These are phyloP conservation scores for Cichlasoma orientale DNA, from an alignment of 2,797 vertebrate species.

Conservation along the genomic window DNA sequence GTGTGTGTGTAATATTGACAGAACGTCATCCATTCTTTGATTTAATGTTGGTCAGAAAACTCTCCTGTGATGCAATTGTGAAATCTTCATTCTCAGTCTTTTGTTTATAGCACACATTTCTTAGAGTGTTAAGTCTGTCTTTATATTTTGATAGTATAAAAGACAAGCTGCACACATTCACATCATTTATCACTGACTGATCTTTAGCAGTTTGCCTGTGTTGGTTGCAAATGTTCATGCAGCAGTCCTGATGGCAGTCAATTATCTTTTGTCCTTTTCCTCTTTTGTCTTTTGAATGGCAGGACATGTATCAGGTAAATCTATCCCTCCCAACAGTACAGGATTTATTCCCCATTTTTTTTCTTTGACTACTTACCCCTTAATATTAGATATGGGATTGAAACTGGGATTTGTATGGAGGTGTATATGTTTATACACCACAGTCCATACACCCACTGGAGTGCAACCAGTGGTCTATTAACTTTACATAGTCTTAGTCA, in stretches of 20 bases:
- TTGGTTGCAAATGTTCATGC: slow-evolving; percentile 46
- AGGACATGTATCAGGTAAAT: slow-evolving; percentile 98
- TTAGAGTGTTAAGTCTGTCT: not conserved
- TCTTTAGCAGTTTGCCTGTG: slow-evolving; percentile 12
- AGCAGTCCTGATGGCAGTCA: slow-evolving; percentile 84
- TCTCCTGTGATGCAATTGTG: not conserved
- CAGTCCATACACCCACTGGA: slow-evolving; percentile 40
- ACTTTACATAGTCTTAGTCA: slow-evolving; percentile 19
- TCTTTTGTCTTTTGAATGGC: slow-evolving; percentile 90
- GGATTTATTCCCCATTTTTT: slow-evolving; percentile 60
- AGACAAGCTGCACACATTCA: not conserved
- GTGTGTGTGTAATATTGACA: no score
- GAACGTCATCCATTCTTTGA: not conserved
- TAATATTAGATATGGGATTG: slow-evolving; percentile 75
- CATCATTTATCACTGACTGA: not conserved
- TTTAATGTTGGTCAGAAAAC: not conserved
- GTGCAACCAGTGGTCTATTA: slow-evolving; percentile 11
- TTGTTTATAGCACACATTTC: not conserved
- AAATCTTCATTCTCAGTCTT: not conserved
- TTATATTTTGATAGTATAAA: no score
- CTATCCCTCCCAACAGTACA: slow-evolving; percentile 68
- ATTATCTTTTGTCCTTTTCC: slow-evolving; percentile 92
- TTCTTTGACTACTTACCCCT: slow-evolving; percentile 50
- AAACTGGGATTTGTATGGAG: slow-evolving; percentile 83
- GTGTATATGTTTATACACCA: slow-evolving; percentile 32